Percentiles rank a stretch among this genome's conserved stretches.
Evolutionary conservation across 2,888 invertebrate species (phyloP).

Genomic region (Cyaniris semiargus): DNA sequence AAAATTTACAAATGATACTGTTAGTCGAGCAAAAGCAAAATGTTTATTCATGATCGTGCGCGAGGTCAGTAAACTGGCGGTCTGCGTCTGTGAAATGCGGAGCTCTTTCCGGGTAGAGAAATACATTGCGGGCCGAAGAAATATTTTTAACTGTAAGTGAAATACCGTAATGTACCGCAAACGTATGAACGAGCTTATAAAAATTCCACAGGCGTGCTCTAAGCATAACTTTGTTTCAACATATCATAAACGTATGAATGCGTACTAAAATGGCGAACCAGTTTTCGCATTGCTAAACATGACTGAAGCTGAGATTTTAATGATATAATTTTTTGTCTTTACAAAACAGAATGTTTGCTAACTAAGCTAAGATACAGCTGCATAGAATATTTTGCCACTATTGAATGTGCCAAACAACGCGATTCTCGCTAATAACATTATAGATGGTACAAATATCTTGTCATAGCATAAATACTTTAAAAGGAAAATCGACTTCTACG

Average conservation of each 20-base stretch:
- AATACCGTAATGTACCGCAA: slow-evolving; percentile 64
- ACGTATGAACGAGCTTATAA: slow-evolving; percentile 47
- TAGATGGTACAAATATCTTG: background rate
- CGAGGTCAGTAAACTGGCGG: slow-evolving; percentile 45
- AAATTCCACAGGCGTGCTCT: slow-evolving; percentile 22
- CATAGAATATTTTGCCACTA: background rate
- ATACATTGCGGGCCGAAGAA: slow-evolving; percentile 56
- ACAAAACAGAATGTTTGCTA: background rate
- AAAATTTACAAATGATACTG: slow-evolving; percentile 23
- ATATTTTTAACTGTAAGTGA: slow-evolving; percentile 68
- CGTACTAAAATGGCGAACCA: slow-evolving; percentile 17
- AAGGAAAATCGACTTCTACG: slow-evolving; percentile 14
- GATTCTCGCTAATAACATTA: background rate
- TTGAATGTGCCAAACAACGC: background rate
- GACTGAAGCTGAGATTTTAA: background rate
- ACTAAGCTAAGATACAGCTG: background rate
- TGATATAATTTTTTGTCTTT: background rate
- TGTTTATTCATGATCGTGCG: slow-evolving; percentile 28
- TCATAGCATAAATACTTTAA: background rate
- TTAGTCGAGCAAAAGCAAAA: slow-evolving; percentile 19
- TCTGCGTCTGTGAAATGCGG: slow-evolving; percentile 50
- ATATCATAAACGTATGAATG: slow-evolving; percentile 10
- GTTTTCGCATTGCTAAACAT: slow-evolving; percentile 15
- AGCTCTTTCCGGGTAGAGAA: slow-evolving; percentile 49
- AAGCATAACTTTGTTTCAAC: slow-evolving; percentile 22